Conservation (phyloP, 1,140 invertebrate genomes). For the Dendrolimus punctatus region DNA sequence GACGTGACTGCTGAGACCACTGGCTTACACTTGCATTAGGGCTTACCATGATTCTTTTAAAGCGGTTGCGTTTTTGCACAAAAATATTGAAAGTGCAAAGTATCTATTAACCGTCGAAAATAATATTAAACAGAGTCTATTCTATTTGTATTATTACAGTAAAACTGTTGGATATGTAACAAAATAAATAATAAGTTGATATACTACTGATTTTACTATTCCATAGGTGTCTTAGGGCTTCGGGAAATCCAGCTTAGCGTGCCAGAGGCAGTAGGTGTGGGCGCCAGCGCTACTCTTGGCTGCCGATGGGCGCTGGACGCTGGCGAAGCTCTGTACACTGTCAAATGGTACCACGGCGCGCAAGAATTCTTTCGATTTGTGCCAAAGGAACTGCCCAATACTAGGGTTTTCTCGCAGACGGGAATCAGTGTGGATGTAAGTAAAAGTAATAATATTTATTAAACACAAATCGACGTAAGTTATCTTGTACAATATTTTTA, state of each 20-base stretch:
- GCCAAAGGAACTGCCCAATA: slow-evolving; percentile 81
- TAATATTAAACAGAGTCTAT: no score
- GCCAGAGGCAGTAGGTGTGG: slow-evolving; percentile 76
- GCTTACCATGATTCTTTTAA: no score
- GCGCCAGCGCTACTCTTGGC: slow-evolving; percentile 74
- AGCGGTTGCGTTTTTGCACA: no score
- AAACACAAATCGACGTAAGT: no score
- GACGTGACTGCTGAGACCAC: no score
- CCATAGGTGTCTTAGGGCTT: slow-evolving; percentile 70
- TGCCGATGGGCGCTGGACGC: slow-evolving; percentile 78
- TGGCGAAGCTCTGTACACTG: slow-evolving; percentile 80
- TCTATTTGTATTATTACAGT: no score
- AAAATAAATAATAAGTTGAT: slow-evolving; percentile 1
- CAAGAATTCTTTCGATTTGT: slow-evolving; percentile 84
- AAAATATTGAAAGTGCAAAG: no score
- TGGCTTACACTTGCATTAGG: no score
- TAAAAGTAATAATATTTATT: slow-evolving; percentile 24
- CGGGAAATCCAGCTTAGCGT: slow-evolving; percentile 74
- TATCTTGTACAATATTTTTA: no score
- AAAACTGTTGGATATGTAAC: neutral
- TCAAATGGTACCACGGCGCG: slow-evolving; percentile 89
- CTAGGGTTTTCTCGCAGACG: slow-evolving; percentile 76
- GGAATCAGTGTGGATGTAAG: slow-evolving; percentile 82
- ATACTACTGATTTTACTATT: slow-evolving; percentile 1
- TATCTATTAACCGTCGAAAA: no score